A percentile compares a stretch with the other conserved stretches of the same genome.
These are phyloP conservation scores for Rhinophrynus dorsalis DNA, from an alignment of 2,797 vertebrate genomes.

Conservation along the genomic window DNA sequence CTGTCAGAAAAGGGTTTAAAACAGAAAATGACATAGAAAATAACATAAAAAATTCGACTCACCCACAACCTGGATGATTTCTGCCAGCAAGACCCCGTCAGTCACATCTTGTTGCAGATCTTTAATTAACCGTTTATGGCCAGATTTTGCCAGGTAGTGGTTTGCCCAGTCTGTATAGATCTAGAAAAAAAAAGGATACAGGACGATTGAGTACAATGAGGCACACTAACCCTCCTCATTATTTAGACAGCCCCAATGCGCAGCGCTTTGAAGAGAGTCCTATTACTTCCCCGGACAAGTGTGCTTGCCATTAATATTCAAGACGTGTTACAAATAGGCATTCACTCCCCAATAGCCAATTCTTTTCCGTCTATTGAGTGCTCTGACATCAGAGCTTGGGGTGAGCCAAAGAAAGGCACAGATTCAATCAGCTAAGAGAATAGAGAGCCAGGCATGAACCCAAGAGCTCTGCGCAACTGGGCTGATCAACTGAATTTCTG, in stretches of 20 bases:
- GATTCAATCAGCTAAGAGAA: conserved; percentile 65
- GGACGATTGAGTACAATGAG: conserved; percentile 4
- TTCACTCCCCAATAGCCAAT: conserved; percentile 64
- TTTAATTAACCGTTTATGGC: conserved; percentile 93
- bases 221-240: conserved; percentile 39
- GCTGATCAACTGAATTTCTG: too few relatives aligned
- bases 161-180: conserved; percentile 99
- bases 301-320: conserved; percentile 77
- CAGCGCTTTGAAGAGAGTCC: not conserved
- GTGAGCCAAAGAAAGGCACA: conserved; percentile 68
- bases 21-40: too few relatives aligned
- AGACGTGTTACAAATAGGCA: conserved; percentile 72
- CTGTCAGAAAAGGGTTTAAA: not conserved
- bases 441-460: conserved; percentile 59
- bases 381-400: conserved; percentile 72
- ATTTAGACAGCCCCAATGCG: not conserved
- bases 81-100: conserved; percentile 91
- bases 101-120: conserved; percentile 96
- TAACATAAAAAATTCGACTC: conserved; percentile 61
- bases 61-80: conserved; percentile 98
- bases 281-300: conserved; percentile 55
- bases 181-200: conserved; percentile 64
- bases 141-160: conserved; percentile 94
- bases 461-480: too few relatives aligned
- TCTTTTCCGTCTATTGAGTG: conserved; percentile 72